A percentile compares a stretch with the other conserved stretches of the same genome.
Conservation (phyloP, 2,888 invertebrate species). For the Micropterix aruncella region DNA sequence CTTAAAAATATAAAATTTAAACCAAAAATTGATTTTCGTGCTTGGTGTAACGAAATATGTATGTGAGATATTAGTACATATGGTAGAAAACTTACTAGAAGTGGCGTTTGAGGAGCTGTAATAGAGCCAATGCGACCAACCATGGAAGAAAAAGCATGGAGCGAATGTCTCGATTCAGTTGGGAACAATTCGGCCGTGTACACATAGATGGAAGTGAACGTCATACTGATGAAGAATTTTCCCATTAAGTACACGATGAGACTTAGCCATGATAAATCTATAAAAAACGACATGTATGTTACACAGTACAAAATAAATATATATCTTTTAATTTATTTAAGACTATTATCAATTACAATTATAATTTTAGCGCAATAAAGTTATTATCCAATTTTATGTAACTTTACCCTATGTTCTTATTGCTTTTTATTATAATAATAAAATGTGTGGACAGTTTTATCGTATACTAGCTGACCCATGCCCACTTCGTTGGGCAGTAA, state of each 20-base stretch:
- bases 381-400: too few relatives aligned
- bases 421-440: too few relatives aligned
- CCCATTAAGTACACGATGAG: conserved; percentile 19
- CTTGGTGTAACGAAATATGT: conserved; percentile 1
- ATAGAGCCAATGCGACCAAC: conserved; percentile 23
- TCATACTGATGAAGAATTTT: conserved; percentile 21
- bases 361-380: too few relatives aligned
- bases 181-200: conserved; percentile 24
- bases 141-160: conserved; percentile 23
- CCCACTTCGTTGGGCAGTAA: too few relatives aligned
- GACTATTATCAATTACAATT: too few relatives aligned
- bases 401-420: too few relatives aligned
- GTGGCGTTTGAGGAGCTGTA: conserved; percentile 22
- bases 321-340: too few relatives aligned
- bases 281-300: too few relatives aligned
- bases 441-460: too few relatives aligned
- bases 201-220: conserved; percentile 21
- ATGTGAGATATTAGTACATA: not conserved
- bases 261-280: conserved; percentile 16
- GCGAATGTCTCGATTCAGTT: conserved; percentile 20
- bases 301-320: too few relatives aligned
- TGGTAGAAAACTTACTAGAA: conserved; percentile 19
- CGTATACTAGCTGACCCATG: too few relatives aligned
- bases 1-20: conserved; percentile 21
- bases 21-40: conserved; percentile 3